Base-by-base conservation (phyloP, 2,888 invertebrate genomes). In the Aethes cnicana region DNA sequence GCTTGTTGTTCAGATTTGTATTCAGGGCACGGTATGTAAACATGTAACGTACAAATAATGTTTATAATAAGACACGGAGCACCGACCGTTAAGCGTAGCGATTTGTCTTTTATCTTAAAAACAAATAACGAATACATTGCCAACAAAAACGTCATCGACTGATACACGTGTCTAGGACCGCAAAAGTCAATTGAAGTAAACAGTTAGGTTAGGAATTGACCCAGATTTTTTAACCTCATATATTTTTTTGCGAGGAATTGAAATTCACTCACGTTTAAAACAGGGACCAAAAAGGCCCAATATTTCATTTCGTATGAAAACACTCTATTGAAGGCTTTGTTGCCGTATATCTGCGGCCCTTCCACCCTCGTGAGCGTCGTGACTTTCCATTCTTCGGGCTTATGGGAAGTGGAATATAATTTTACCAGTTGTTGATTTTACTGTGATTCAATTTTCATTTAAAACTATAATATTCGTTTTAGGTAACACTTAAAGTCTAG, bases 371-470 rank as follows among this genome's bases (percentile, higher is more conserved):
- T 18, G 41, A 12, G 28, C 18, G 18, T 26, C 36, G 12, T 21
- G 21, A 9, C 28, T 23, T 28, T 30, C 12, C 16, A 28, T 30
- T 17, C 26, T 30, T 30, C 18, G 16, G 28, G 37, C 21, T 47
- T 18, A 30, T 16, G 9, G 21, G 4, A 39, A 21, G 21, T 21
- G 30, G 16, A 8, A 8, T 28, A 37, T 37, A 37, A 44, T 47
- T 46, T 36, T n/a, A 25, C 25, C 46, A 26, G 26, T 46, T 35
- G 46, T 35, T 46, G 26, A 26, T 46, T 35, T 43, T 30, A 30
- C 21, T 11, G 14, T 9, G 30, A 43, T 32, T 16, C 30, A n/a
- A n/a, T n/a, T n/a, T n/a, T 6, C 30, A 30, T 43, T 43, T 32
- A 14, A n/a, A n/a, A n/a, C n/a, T n/a, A n/a, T n/a, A n/a, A n/a